These are phyloP conservation scores for Acanthurus lineatus DNA, from an alignment of 2,797 vertebrate genomes.

Conservation along the genomic window DNA sequence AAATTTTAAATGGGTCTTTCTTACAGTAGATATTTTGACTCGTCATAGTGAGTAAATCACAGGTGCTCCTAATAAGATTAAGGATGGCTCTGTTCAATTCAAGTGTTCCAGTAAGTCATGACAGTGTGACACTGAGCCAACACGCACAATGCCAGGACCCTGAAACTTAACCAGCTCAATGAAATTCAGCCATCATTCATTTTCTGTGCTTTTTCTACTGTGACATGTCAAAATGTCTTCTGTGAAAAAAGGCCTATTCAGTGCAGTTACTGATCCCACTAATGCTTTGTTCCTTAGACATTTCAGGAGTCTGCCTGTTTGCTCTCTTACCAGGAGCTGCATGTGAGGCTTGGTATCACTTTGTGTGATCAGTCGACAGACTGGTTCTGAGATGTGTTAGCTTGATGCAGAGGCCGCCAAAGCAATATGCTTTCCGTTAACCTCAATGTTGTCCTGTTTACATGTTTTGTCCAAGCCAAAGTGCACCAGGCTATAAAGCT, in stretches of 20 bases:
- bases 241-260: neutral
- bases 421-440: neutral
- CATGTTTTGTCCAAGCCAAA: neutral
- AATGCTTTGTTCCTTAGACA: neutral
- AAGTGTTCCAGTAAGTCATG: constrained; percentile 5
- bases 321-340: neutral
- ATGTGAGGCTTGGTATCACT: neutral
- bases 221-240: neutral
- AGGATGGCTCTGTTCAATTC: neutral
- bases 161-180: neutral
- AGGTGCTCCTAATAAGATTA: neutral
- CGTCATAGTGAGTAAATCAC: neutral
- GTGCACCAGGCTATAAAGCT: too few species aligned
- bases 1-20: neutral
- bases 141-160: neutral
- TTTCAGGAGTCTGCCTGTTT: constrained; percentile 3
- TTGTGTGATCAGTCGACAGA: neutral
- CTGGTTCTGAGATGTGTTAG: neutral
- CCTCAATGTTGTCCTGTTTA: neutral
- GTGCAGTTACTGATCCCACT: neutral
- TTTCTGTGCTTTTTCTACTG: neutral
- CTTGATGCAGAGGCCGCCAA: neutral
- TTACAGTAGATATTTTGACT: neutral
- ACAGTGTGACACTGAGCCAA: neutral
- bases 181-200: neutral